A percentile compares a stretch with the other conserved stretches of the same genome.
Evolutionary conservation across 2,888 invertebrate genomes (phyloP).

Genomic region (Empis livida): DNA sequence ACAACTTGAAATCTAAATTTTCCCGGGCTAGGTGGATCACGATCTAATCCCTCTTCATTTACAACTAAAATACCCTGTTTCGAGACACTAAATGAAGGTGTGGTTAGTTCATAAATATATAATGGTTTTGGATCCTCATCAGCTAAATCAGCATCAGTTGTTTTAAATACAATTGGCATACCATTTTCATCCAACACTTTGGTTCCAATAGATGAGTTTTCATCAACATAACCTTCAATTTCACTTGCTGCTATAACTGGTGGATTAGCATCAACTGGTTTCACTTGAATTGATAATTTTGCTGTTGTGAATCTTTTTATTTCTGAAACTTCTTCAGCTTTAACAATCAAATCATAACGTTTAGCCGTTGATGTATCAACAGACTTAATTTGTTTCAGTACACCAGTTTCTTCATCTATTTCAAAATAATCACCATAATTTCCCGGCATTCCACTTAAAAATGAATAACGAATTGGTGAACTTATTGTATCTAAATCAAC

Average conservation of each 20-base stretch:
- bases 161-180: slow-evolving; percentile 56
- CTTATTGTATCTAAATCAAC: slow-evolving; percentile 82
- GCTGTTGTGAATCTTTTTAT: slow-evolving; percentile 69
- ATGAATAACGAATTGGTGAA: slow-evolving; percentile 67
- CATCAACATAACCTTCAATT: slow-evolving; percentile 66
- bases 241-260: slow-evolving; percentile 61
- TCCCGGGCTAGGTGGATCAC: slow-evolving; percentile 75
- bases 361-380: slow-evolving; percentile 70
- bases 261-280: slow-evolving; percentile 76
- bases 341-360: slow-evolving; percentile 67
- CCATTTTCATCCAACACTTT: slow-evolving; percentile 54
- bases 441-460: slow-evolving; percentile 66
- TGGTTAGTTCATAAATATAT: slow-evolving; percentile 74
- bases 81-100: slow-evolving; percentile 68
- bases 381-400: slow-evolving; percentile 65
- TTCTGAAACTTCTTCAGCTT: slow-evolving; percentile 75
- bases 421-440: slow-evolving; percentile 69
- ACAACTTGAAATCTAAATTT: slow-evolving; percentile 80
- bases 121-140: slow-evolving; percentile 65
- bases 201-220: slow-evolving; percentile 77
- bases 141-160: slow-evolving; percentile 75
- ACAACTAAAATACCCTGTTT: slow-evolving; percentile 60
- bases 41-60: slow-evolving; percentile 69
- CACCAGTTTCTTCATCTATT: slow-evolving; percentile 67
- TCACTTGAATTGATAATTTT: slow-evolving; percentile 65